Conservation (phyloP, 2,113 vertebrate species). For the Tursiops truncatus region DNA sequence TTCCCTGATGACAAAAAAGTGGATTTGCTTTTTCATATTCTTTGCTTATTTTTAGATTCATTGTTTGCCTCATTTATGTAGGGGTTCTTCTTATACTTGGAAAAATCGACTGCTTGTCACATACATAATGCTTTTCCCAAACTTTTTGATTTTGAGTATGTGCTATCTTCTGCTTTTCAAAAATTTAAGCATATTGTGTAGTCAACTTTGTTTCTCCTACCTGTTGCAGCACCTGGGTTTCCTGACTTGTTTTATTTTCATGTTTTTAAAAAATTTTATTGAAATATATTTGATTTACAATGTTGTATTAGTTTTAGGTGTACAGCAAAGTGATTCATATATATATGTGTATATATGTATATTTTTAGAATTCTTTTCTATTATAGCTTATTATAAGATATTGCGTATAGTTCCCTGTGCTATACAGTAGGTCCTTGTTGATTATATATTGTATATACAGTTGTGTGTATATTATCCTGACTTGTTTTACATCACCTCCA, state of each 20-base stretch:
- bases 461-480: neutral
- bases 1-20: neutral
- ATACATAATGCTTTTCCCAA: neutral
- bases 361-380: neutral
- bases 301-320: neutral
- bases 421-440: neutral
- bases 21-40: neutral
- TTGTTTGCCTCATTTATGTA: neutral
- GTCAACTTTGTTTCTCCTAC: neutral
- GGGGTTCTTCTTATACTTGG: neutral
- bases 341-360: no score
- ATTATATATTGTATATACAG: neutral
- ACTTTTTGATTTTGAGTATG: neutral
- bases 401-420: neutral
- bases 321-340: neutral
- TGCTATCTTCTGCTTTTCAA: neutral
- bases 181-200: neutral
- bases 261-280: neutral
- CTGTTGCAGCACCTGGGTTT: neutral
- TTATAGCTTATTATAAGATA: accelerated
- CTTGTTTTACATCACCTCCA: neutral
- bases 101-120: no score
- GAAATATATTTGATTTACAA: neutral
- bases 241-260: neutral
- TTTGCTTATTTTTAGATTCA: neutral